Percentiles rank a stretch among this genome's conserved stretches.
These are phyloP conservation scores for Eretmocerus hayati DNA, from an alignment of 2,888 invertebrate species.

Conservation along the genomic window DNA sequence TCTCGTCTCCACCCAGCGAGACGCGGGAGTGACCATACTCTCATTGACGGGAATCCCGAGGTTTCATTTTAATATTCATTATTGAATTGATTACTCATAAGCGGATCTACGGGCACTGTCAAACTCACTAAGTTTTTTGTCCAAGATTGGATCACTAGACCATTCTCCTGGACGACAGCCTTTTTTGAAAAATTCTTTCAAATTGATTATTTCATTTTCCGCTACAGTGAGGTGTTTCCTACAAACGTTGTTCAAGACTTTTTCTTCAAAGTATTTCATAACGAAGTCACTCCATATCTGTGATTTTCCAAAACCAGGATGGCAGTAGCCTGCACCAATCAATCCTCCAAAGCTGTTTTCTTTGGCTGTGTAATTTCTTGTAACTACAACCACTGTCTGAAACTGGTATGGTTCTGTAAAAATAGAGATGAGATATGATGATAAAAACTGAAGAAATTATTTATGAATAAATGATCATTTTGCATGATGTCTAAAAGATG, in stretches of 20 bases:
- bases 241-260: constrained; percentile 40
- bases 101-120: background rate
- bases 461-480: background rate
- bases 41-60: too few species aligned
- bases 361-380: constrained; percentile 39
- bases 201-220: constrained; percentile 57
- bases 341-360: constrained; percentile 49
- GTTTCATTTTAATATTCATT: too few species aligned
- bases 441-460: background rate
- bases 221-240: constrained; percentile 35
- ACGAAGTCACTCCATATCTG: constrained; percentile 57
- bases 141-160: constrained; percentile 52
- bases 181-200: constrained; percentile 58
- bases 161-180: constrained; percentile 70
- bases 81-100: too few species aligned
- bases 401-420: constrained; percentile 50
- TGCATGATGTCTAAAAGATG: too few species aligned
- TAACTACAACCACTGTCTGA: constrained; percentile 57
- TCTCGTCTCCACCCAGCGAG: too few species aligned
- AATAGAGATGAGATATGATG: too few species aligned
- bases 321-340: constrained; percentile 54
- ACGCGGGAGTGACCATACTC: too few species aligned
- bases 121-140: constrained; percentile 53
- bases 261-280: constrained; percentile 55
- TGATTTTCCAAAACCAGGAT: constrained; percentile 56